Conservation (phyloP, 2,797 vertebrate species). For the Buceros bicornis region DNA sequence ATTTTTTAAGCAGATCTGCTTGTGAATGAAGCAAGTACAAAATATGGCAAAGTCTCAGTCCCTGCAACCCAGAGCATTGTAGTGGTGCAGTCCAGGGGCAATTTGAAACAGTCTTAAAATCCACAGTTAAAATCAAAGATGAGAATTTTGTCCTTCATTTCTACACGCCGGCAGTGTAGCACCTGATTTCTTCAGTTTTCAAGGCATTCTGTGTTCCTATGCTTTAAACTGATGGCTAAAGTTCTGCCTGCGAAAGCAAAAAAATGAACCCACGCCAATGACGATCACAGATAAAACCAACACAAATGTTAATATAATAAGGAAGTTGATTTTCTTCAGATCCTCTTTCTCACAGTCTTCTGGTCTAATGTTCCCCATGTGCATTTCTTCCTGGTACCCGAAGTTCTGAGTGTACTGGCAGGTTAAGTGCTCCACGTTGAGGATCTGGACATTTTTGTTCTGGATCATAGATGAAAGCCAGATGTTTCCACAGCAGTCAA, state of each 20-base stretch:
- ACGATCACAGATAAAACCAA: slow-evolving; percentile 72
- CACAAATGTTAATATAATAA: slow-evolving; percentile 76
- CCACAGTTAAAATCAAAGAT: slow-evolving; percentile 43
- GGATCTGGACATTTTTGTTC: slow-evolving; percentile 83
- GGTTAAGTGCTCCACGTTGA: slow-evolving; percentile 82
- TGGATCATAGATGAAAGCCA: slow-evolving; percentile 87
- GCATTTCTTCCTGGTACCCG: slow-evolving; percentile 81
- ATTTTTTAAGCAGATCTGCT: neutral
- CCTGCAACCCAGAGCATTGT: neutral
- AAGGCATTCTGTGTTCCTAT: slow-evolving; percentile 55
- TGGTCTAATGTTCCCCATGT: slow-evolving; percentile 78
- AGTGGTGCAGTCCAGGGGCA: neutral
- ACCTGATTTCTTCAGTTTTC: slow-evolving; percentile 26
- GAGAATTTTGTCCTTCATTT: slow-evolving; percentile 45
- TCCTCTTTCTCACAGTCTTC: slow-evolving; percentile 86
- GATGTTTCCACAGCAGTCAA: slow-evolving; percentile 90
- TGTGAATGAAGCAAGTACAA: neutral
- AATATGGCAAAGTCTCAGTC: neutral
- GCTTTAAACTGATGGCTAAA: slow-evolving; percentile 82
- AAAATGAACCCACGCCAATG: slow-evolving; percentile 71
- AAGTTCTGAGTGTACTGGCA: slow-evolving; percentile 83
- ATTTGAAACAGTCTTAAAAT: neutral
- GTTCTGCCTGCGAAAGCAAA: slow-evolving; percentile 77
- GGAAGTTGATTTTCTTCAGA: slow-evolving; percentile 76
- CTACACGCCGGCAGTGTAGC: slow-evolving; percentile 21